A percentile compares a stretch with the other conserved stretches of the same genome.
phyloP scores from a whole-genome alignment of 2,888 invertebrate species.

The Allacma fusca region DNA sequence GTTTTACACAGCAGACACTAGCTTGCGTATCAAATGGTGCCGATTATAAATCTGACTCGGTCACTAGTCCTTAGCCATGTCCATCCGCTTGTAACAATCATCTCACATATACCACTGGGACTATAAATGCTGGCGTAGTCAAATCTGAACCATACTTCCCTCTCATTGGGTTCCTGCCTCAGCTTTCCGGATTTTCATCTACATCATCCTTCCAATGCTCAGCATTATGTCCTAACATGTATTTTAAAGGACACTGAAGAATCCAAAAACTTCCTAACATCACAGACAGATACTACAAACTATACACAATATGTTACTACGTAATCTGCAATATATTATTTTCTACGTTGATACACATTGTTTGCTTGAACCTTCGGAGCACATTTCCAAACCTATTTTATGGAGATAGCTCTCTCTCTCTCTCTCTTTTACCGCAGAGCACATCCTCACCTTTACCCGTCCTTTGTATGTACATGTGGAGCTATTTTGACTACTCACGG shows the following conservation, averaged over 20 bases:
- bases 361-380: no score
- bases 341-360: no score
- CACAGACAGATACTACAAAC: no score
- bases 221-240: no score
- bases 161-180: neutral
- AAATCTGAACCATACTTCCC: constrained; percentile 5
- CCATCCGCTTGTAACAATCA: neutral
- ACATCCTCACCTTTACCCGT: constrained; percentile 19
- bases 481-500: neutral
- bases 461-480: constrained; percentile 16
- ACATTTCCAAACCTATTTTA: no score
- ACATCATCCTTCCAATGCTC: no score
- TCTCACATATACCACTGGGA: neutral
- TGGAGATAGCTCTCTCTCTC: constrained; percentile 27
- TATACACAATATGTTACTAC: no score
- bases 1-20: neutral
- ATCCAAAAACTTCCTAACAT: no score
- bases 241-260: no score
- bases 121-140: neutral
- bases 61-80: constrained; percentile 15
- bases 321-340: no score
- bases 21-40: constrained; percentile 32
- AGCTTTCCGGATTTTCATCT: no score
- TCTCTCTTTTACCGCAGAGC: constrained; percentile 11
- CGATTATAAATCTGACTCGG: constrained; percentile 40